phyloP scores from a whole-genome alignment of 1,140 invertebrate species.

The Leptoteleia sp. region DNA sequence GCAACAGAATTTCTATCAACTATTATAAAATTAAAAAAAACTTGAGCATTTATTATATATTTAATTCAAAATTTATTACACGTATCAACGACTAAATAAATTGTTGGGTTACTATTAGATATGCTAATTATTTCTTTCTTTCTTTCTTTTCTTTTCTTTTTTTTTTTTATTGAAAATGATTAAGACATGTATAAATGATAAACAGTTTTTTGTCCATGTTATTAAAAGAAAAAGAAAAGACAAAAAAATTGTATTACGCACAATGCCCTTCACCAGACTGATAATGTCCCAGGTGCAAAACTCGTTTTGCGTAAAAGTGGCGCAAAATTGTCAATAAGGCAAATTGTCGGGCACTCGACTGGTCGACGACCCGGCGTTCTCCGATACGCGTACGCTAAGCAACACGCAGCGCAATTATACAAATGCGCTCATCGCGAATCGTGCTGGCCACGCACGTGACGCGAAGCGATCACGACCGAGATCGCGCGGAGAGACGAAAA shows the following conservation, averaged over 20 bases:
- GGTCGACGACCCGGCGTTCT: slow-evolving; percentile 50
- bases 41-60: no score
- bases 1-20: no score
- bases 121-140: no score
- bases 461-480: slow-evolving; percentile 27
- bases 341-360: slow-evolving; percentile 28
- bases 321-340: slow-evolving; percentile 50
- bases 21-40: no score
- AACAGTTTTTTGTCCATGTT: no score
- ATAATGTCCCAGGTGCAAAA: slow-evolving; percentile 37
- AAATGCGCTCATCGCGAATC: slow-evolving; percentile 38
- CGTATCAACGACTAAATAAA: no score
- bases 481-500: slow-evolving; percentile 43
- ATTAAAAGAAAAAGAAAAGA: not conserved
- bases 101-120: no score
- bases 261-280: slow-evolving; percentile 21
- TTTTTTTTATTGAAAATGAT: no score
- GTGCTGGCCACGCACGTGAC: slow-evolving; percentile 30
- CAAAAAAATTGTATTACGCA: slow-evolving; percentile 7
- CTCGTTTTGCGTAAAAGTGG: slow-evolving; percentile 47
- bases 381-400: slow-evolving; percentile 15
- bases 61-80: no score
- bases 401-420: slow-evolving; percentile 47
- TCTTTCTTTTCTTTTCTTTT: no score
- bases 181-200: no score